phyloP scores from a whole-genome alignment of 2,113 vertebrate genomes.

The Bubo blakistoni region DNA sequence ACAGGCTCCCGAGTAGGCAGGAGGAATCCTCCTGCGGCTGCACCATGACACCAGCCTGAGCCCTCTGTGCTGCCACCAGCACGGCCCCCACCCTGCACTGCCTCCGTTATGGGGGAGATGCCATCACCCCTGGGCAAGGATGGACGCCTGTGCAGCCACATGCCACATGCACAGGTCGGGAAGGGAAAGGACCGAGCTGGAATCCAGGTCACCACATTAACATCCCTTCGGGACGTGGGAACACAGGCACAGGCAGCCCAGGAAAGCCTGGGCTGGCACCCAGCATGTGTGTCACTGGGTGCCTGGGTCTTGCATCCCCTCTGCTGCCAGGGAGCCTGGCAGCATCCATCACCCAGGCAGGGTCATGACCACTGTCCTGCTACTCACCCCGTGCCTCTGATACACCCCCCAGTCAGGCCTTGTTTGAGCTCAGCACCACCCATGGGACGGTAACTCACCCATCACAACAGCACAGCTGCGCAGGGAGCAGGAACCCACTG shows the following conservation, averaged over 20 bases:
- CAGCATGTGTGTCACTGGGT: background rate
- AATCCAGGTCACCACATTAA: background rate
- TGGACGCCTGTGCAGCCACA: background rate
- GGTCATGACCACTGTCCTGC: background rate
- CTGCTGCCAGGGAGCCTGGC: background rate
- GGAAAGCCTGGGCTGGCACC: background rate
- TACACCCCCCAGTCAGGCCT: background rate
- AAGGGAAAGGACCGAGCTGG: background rate
- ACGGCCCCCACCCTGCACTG: background rate
- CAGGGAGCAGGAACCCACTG: background rate
- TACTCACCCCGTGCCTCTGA: background rate
- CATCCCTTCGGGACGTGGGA: background rate
- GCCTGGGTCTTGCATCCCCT: background rate
- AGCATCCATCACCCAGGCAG: background rate
- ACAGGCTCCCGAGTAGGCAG: background rate
- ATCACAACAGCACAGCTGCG: background rate
- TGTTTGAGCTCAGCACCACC: background rate
- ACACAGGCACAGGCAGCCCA: background rate
- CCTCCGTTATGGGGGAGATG: background rate
- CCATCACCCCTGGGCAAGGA: background rate
- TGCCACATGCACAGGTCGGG: background rate
- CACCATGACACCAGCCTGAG: background rate
- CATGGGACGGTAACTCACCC: conserved; percentile 38
- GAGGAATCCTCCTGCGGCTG: background rate
- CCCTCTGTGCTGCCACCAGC: background rate